Evolutionary conservation across 2,888 invertebrate genomes (phyloP).

Genomic region (Lasioglossum marginatum): DNA sequence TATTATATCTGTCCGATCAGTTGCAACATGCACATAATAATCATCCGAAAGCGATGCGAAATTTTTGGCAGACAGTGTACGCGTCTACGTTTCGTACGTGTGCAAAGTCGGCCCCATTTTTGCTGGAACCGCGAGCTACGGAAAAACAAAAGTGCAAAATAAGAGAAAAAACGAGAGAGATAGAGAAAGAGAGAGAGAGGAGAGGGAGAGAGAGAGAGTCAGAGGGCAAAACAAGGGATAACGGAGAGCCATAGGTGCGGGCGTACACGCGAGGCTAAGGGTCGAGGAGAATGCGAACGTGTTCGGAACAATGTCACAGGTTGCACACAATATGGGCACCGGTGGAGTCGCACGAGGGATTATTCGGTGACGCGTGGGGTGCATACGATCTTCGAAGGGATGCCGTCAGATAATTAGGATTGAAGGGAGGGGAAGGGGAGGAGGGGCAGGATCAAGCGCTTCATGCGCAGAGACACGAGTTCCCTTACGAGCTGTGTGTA

Average conservation of each 20-base stretch:
- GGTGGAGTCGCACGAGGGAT: constrained; percentile 55
- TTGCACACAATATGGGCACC: constrained; percentile 63
- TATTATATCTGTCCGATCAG: too few relatives aligned
- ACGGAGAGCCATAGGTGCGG: not conserved
- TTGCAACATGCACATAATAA: not conserved
- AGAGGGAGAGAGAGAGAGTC: not conserved
- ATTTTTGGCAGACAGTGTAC: not conserved
- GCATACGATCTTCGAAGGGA: constrained; percentile 51
- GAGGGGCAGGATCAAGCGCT: constrained; percentile 40
- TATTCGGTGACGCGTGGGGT: constrained; percentile 61
- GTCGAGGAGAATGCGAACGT: constrained; percentile 62
- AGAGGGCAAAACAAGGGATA: not conserved
- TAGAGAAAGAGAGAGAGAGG: not conserved
- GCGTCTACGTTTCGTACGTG: not conserved
- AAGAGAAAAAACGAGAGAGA: constrained; percentile 10
- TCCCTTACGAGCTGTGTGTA: constrained; percentile 55
- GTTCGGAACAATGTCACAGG: constrained; percentile 69
- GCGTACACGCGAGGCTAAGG: constrained; percentile 1
- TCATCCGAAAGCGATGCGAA: not conserved
- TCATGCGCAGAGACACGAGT: constrained; percentile 52
- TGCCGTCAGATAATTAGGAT: constrained; percentile 59
- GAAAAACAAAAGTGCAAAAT: constrained; percentile 7
- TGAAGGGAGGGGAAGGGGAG: constrained; percentile 11
- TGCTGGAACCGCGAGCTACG: not conserved
- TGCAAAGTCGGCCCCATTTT: not conserved